Conservation (phyloP, 2,888 invertebrate species). For the Diadegma fenestrale region DNA sequence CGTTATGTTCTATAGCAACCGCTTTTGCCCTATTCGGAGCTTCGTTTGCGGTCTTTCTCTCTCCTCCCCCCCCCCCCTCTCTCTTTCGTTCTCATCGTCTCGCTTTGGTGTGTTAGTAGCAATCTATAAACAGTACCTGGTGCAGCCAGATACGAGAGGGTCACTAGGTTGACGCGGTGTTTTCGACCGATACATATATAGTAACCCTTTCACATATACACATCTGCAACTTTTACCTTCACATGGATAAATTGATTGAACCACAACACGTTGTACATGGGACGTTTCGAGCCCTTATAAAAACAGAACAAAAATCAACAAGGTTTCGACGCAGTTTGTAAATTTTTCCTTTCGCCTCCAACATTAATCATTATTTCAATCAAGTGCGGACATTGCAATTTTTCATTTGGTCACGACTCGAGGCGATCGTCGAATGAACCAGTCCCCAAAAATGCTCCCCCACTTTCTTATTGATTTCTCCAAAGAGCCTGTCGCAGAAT, state of each 20-base stretch:
- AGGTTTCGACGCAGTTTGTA: not conserved
- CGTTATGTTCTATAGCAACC: conserved; percentile 70
- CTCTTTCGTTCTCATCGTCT: conserved; percentile 27
- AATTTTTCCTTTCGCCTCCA: not conserved
- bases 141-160: conserved; percentile 79
- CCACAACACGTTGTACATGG: not conserved
- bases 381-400: not conserved
- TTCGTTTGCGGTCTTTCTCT: conserved; percentile 46
- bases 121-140: conserved; percentile 83
- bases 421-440: not conserved
- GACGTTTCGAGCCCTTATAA: not conserved
- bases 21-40: conserved; percentile 49
- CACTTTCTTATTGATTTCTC: not conserved
- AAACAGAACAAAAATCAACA: not conserved
- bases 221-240: conserved; percentile 10
- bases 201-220: conserved; percentile 1
- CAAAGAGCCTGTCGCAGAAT: not conserved
- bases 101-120: conserved; percentile 51
- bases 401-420: not conserved
- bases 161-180: conserved; percentile 78
- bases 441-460: not conserved
- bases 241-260: not conserved
- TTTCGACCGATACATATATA: conserved; percentile 24
- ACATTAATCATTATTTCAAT: not conserved
- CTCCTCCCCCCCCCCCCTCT: conserved; percentile 39